Evolutionary conservation across 1,140 invertebrate species (phyloP), one percentile per base, ranked within the genome.

Genomic region (Eriocheir sinensis): DNA sequence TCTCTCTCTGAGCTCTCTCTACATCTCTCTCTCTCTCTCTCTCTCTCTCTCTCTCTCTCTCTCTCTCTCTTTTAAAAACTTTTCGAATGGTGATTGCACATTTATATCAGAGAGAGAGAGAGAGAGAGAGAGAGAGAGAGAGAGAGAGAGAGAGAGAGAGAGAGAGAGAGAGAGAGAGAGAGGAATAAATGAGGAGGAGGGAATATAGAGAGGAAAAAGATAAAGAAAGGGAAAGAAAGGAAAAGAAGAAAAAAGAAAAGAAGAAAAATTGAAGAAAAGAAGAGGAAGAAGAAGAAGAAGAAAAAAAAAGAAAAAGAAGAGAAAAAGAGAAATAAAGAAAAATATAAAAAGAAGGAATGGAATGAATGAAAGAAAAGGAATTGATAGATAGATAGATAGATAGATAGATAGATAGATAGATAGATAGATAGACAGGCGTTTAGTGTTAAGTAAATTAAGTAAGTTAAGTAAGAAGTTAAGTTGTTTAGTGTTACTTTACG

Each of bases 61-160:
- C 44, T 48, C 44, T 48, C 44, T 48, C 44, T 48, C 44, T 48
- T 15, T 48, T 15, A 9, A 53, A 17, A 53, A 53, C 48, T 53
- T 85, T 15, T 34, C 3, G 38, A 85, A 38, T 85, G n/a, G 15
- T 85, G 17, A 30, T 36, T 85, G 38, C 81, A 85, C 32, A 30
- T 85, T 85, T 38, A 21, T 2, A 48, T 44, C 17, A 3, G 91
- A 83, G 72, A 92, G 91, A 92, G 38, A 85, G 80, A 85, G 80
- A 85, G 91, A 92, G 38, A 92, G 79, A 92, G 79, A 92, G 91
- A 92, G 79, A 92, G 80, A 92, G 91, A 83, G 79, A 92, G 79
- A 83, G 91, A 92, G 40, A 92, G 79, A 92, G 91, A 92, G 91
- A 83, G 41, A 83, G 91, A 92, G 91, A 92, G 91, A 92, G 91